These are phyloP conservation scores for Eulacestoma nigropectus DNA, from an alignment of 2,113 vertebrate genomes.

Conservation along the genomic window DNA sequence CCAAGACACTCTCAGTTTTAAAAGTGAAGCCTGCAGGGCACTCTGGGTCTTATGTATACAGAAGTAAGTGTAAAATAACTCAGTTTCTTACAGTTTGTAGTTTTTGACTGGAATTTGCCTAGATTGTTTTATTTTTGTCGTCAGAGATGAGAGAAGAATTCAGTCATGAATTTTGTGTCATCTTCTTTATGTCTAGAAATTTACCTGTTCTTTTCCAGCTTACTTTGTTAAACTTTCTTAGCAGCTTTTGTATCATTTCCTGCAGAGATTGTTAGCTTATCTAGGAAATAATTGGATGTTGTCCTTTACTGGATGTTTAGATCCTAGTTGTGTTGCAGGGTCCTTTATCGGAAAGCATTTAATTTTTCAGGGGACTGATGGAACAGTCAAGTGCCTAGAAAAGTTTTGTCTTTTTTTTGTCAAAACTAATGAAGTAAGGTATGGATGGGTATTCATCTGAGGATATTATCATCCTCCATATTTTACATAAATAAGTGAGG, in stretches of 20 bases:
- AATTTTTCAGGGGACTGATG: not conserved
- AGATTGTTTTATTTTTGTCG: not conserved
- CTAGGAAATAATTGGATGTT: not conserved
- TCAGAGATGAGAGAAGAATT: not conserved
- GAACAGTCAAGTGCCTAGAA: not conserved
- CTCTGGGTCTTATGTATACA: not conserved
- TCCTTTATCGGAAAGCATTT: not conserved
- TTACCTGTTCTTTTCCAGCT: not conserved
- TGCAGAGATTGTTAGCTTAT: not conserved
- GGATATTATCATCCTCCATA: not conserved
- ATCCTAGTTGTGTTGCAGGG: not conserved
- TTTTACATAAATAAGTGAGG: not conserved
- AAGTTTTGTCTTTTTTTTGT: not conserved
- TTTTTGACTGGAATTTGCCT: not conserved
- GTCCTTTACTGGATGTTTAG: not conserved
- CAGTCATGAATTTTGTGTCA: not conserved
- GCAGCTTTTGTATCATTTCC: not conserved
- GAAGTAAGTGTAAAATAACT: not conserved
- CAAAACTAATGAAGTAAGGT: not conserved
- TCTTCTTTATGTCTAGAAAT: not conserved
- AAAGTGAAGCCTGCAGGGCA: not conserved
- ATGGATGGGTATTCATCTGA: not conserved
- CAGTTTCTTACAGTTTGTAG: not conserved
- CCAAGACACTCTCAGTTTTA: not conserved
- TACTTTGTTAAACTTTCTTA: not conserved